A percentile compares a stretch with the other conserved stretches of the same genome.
Evolutionary conservation across 2,113 vertebrate species (phyloP).

Genomic region (Sander lucioperca): DNA sequence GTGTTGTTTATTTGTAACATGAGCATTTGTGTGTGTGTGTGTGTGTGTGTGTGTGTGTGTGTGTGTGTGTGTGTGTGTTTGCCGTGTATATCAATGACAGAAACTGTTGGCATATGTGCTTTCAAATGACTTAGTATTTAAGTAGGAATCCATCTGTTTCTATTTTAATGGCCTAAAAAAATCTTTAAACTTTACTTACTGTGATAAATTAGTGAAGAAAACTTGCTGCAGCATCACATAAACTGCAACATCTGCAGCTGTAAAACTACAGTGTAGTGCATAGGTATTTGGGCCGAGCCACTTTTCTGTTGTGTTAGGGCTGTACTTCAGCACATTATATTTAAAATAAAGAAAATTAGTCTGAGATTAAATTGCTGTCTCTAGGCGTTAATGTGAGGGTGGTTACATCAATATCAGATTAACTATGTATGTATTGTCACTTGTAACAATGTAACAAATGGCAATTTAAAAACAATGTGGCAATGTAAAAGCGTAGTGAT

Average conservation of each 20-base stretch:
- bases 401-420: neutral
- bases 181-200: neutral
- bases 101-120: constrained; percentile 4
- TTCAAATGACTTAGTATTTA: constrained; percentile 16
- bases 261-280: neutral
- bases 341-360: neutral
- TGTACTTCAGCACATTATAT: neutral
- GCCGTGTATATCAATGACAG: neutral
- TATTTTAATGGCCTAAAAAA: constrained; percentile 8
- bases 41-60: neutral
- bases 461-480: neutral
- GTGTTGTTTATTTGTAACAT: constrained; percentile 37
- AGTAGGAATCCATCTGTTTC: constrained; percentile 17
- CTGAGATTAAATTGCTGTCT: neutral
- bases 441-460: neutral
- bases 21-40: neutral
- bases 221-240: neutral
- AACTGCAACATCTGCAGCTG: neutral
- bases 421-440: neutral
- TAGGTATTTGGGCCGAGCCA: neutral
- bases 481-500: too few relatives aligned
- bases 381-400: neutral
- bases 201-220: neutral
- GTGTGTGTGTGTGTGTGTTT: neutral
- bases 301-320: neutral